Evolutionary conservation across 2,113 vertebrate genomes (phyloP), one percentile per base, ranked within the genome.

Genomic region (Ictidomys tridecemlineatus): DNA sequence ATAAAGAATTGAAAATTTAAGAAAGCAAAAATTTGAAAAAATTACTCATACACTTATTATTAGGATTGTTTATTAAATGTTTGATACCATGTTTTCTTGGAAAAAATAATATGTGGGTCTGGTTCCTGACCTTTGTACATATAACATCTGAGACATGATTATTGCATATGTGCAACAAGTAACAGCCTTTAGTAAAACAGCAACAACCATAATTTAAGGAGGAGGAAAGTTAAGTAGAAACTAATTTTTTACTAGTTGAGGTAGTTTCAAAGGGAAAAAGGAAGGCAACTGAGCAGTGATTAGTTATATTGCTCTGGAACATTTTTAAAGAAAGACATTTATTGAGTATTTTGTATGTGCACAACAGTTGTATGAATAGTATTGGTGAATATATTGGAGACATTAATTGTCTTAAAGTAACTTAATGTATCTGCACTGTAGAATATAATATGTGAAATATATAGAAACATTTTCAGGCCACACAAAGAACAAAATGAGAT

Each of bases 1-100:
- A 94, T 34, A 94, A 28, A 45, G 22, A 80, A 32, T 42, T 94
- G n/a, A 96, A n/a, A 89, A 76, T 96, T 95, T 32, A 95, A 89
- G 51, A 86, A 74, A 45, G 42, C 13, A 93, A 82, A 80, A 86
- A 51, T 65, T 13, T 82, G 34, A 79, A 96, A 92, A 30, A 56
- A 78, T 88, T 79, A 82, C 20, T 92, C 6, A 48, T 39, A 83
- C 11, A 51, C 12, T 80, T 9, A 77, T 86, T 92, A 70, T 73
- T 92, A 76, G 58, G 74, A 48, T 87, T 90, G 70, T 58, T 93
- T 96, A 53, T 79, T 85, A 48, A 90, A 26, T 92, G 28, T 76
- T 95, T 83, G 73, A 18, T 89, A 61, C 6, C 39, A 61, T 63
- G 20, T 51, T 85, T 85, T 42, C 73, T 70, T 6, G 32, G 34